Percentiles rank a stretch among this genome's conserved stretches.
Conservation (phyloP, 2,113 vertebrate genomes). For the Micromys minutus region DNA sequence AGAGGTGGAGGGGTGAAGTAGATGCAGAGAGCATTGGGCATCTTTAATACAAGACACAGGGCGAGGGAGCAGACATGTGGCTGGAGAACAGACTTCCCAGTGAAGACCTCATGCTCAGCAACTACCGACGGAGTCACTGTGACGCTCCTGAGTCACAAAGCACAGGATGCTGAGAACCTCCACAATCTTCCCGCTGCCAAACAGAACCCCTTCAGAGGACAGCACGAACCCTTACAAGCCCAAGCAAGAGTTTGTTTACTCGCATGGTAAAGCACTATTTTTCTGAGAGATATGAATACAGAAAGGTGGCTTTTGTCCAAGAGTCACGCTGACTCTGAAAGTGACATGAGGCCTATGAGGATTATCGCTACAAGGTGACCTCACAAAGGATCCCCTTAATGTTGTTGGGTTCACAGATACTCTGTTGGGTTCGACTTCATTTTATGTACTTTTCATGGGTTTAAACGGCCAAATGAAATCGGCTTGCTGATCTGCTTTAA, state of each 20-base stretch:
- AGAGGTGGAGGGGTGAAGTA: not conserved
- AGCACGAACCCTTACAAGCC: not conserved
- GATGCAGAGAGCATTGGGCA: not conserved
- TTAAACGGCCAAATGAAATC: conserved; percentile 39
- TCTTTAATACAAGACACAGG: not conserved
- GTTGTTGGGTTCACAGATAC: accelerated
- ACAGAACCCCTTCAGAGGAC: not conserved
- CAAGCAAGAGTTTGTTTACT: not conserved
- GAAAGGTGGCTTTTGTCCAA: not conserved
- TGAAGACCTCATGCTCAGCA: not conserved
- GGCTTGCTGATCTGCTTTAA: conserved; percentile 33
- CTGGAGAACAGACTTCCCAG: not conserved
- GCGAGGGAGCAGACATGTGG: accelerated
- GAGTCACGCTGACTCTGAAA: not conserved
- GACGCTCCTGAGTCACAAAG: not conserved
- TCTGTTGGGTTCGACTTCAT: not conserved
- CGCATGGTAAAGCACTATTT: not conserved
- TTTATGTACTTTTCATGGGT: not conserved
- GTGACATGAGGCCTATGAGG: not conserved
- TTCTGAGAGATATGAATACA: not conserved
- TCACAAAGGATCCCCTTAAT: not conserved
- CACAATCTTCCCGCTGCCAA: not conserved
- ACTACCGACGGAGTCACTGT: no score
- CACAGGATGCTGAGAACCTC: not conserved
- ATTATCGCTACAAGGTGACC: not conserved